Conservation (phyloP, 2,888 invertebrate genomes). For the Xanthostigma xanthostigma region DNA sequence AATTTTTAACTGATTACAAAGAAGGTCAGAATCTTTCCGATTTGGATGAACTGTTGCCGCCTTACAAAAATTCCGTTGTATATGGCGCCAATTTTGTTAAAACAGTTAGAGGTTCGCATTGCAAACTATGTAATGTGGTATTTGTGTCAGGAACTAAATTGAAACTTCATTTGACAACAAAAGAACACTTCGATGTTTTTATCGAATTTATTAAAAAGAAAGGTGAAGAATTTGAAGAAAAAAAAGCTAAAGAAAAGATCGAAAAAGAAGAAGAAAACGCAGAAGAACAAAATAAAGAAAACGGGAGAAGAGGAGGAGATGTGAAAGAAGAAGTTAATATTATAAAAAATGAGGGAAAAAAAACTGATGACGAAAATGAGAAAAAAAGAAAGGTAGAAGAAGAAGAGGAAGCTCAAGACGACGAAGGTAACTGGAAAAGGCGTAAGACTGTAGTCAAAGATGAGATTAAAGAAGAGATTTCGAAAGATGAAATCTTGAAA, state of each 20-base stretch:
- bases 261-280: slow-evolving; percentile 27
- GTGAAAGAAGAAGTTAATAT: too few relatives aligned
- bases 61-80: too few relatives aligned
- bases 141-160: slow-evolving; percentile 45
- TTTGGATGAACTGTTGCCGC: slow-evolving; percentile 29
- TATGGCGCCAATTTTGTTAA: slow-evolving; percentile 39
- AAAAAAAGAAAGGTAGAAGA: too few relatives aligned
- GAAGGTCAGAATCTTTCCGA: slow-evolving; percentile 33
- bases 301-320: slow-evolving; percentile 16
- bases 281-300: slow-evolving; percentile 22
- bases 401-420: slow-evolving; percentile 23
- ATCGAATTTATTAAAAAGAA: slow-evolving; percentile 25
- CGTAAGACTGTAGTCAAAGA: slow-evolving; percentile 19
- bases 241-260: not conserved
- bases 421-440: slow-evolving; percentile 34
- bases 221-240: too few relatives aligned
- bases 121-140: slow-evolving; percentile 49
- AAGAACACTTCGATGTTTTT: slow-evolving; percentile 51
- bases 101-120: slow-evolving; percentile 47
- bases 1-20: slow-evolving; percentile 33
- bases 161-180: slow-evolving; percentile 46
- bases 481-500: too few relatives aligned
- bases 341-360: too few relatives aligned
- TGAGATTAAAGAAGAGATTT: too few relatives aligned
- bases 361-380: too few relatives aligned